Evolutionary conservation across 2,888 invertebrate genomes (phyloP).

Genomic region (Cephus spinipes): DNA sequence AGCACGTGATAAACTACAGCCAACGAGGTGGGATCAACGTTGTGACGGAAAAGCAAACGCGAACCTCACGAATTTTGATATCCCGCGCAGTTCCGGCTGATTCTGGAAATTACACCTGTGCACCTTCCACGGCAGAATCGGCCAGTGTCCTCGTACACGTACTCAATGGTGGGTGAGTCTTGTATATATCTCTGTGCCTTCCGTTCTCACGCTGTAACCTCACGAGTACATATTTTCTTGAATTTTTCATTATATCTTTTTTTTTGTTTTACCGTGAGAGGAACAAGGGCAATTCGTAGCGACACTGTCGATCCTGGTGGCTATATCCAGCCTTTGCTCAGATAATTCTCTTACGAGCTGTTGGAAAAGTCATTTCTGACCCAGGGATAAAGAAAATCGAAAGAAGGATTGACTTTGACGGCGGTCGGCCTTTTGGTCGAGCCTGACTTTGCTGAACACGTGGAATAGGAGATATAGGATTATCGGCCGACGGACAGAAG

Average conservation of each 20-base stretch:
- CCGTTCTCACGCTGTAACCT: neutral
- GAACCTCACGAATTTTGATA: conserved; percentile 69
- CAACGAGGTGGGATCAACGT: conserved; percentile 71
- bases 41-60: conserved; percentile 69
- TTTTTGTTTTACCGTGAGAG: neutral
- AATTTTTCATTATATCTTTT: neutral
- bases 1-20: conserved; percentile 71
- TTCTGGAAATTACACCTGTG: conserved; percentile 76
- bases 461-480: neutral
- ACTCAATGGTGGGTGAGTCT: conserved; percentile 75
- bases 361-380: neutral
- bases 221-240: neutral
- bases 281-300: neutral
- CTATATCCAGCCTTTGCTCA: neutral
- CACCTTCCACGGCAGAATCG: conserved; percentile 76
- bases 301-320: neutral
- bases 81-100: conserved; percentile 74
- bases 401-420: neutral
- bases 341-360: neutral
- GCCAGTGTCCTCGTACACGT: conserved; percentile 88
- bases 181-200: neutral
- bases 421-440: neutral
- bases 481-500: neutral
- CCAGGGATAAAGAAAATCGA: neutral
- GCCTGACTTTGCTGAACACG: neutral